Percentiles rank a stretch among this genome's conserved stretches.
These are phyloP conservation scores for Phenganax marumi DNA, from an alignment of 92 coral and sea anemone species.

Conservation along the genomic window DNA sequence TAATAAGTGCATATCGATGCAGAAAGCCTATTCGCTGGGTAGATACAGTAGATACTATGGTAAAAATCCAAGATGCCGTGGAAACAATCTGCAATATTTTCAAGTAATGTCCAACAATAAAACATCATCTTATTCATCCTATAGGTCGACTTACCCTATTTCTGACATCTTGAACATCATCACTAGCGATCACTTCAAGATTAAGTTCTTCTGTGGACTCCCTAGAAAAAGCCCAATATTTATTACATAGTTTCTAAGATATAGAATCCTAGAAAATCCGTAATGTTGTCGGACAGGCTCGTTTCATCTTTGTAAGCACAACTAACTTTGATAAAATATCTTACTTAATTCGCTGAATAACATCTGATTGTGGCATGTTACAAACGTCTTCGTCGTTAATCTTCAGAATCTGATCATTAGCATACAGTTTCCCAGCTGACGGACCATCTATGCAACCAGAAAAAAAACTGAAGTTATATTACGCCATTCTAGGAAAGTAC, in stretches of 20 bases:
- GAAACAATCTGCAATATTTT: no score
- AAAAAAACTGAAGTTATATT: no score
- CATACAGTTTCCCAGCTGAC: slow-evolving; percentile 71
- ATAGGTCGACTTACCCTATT: slow-evolving; percentile 60
- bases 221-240: slow-evolving; percentile 42
- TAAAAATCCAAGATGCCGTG: no score
- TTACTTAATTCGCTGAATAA: slow-evolving; percentile 89
- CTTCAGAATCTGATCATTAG: slow-evolving; percentile 89
- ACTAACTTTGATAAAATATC: slow-evolving; percentile 16
- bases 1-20: no score
- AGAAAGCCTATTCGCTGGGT: no score
- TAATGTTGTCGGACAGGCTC: background rate
- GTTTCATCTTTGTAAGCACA: background rate
- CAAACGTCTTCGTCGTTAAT: slow-evolving; percentile 84
- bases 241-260: no score
- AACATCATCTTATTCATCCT: no score
- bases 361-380: slow-evolving; percentile 73
- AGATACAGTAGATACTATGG: no score
- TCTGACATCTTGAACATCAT: slow-evolving; percentile 87
- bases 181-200: slow-evolving; percentile 88
- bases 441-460: slow-evolving; percentile 70
- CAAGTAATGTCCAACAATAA: no score
- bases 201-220: slow-evolving; percentile 54
- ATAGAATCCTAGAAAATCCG: no score
- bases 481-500: background rate